Evolutionary conservation across 1,140 invertebrate genomes (phyloP), one percentile per base, ranked within the genome.

Genomic region (Bombus sibiricus): DNA sequence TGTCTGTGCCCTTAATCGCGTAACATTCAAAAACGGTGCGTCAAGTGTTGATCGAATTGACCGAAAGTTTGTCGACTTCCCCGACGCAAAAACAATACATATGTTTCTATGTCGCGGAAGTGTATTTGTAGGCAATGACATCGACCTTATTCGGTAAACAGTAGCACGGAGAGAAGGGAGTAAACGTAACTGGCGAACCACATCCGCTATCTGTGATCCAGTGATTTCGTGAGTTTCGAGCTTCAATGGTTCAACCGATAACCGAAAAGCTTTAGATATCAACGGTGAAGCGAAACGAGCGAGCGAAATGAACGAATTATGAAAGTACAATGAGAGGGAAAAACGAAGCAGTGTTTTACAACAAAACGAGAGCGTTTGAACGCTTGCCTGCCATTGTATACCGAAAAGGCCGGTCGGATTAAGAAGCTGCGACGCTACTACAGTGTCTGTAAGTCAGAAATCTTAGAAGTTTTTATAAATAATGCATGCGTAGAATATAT

Each of bases 101-200:
- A 10, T 13, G 25, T 22, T 39, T 8, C 22, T 13, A 53, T 18
- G 25, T 25, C 37, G 10, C 32, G 9, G 3, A 39, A n/a, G 32
- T 32, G 22, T 79, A 64, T 47, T 34, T 22, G 43, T 5, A 77
- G 25, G 18, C 28, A 39, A 18, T 57, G 22, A 57, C 34, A 34
- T 83, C 28, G 43, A 57, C 81, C 37, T 68, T 47, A 22, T 34
- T 47, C 47, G n/a, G 53, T 77, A 77, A 83, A 83, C 72, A 76
- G 69, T n/a, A 41, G 18, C 25, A 72, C 6, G 13, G 0, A 41
- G 15, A 32, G 25, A 83, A 25, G 47, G 34, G 5, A 13, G 13
- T 6, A 22, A n/a, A 43, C n/a, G 28, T 72, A 72, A 22, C 62
- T 28, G n/a, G n/a, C 28, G 68, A 57, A 53, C 47, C 6, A 53